These are phyloP conservation scores for Uria lomvia DNA, from an alignment of 2,113 vertebrate genomes.

Conservation along the genomic window DNA sequence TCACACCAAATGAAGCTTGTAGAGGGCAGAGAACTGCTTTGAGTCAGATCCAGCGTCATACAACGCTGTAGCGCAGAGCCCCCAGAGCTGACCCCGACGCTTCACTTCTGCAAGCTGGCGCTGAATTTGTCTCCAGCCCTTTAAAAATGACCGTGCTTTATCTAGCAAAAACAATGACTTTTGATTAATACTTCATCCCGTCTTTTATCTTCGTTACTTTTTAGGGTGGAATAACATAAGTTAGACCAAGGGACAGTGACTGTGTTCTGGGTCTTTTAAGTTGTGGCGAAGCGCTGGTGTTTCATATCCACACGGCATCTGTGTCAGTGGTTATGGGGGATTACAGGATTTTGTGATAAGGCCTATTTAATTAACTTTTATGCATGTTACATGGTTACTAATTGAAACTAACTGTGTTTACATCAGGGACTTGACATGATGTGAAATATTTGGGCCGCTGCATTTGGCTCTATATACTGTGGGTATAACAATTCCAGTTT, in stretches of 20 bases:
- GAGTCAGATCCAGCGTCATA: neutral
- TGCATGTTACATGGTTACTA: neutral
- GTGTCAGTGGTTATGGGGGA: neutral
- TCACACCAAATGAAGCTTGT: neutral
- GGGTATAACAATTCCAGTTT: neutral
- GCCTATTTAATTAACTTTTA: neutral
- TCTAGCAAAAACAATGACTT: neutral
- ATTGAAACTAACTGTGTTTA: neutral
- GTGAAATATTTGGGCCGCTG: neutral
- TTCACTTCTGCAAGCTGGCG: neutral
- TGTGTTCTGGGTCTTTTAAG: neutral
- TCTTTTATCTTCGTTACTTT: neutral
- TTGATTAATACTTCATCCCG: neutral
- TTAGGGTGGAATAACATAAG: neutral
- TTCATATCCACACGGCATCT: neutral
- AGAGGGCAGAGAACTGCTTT: neutral
- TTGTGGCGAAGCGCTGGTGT: rapidly evolving
- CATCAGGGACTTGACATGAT: neutral
- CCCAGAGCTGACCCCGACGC: neutral
- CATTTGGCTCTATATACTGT: neutral
- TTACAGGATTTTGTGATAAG: neutral
- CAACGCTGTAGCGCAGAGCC: too few species aligned
- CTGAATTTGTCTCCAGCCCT: neutral
- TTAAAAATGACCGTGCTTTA: neutral
- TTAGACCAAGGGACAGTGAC: rapidly evolving